A percentile compares a stretch with the other conserved stretches of the same genome.
Conservation (phyloP, 2,113 vertebrate species). For the Maccullochella peelii region DNA sequence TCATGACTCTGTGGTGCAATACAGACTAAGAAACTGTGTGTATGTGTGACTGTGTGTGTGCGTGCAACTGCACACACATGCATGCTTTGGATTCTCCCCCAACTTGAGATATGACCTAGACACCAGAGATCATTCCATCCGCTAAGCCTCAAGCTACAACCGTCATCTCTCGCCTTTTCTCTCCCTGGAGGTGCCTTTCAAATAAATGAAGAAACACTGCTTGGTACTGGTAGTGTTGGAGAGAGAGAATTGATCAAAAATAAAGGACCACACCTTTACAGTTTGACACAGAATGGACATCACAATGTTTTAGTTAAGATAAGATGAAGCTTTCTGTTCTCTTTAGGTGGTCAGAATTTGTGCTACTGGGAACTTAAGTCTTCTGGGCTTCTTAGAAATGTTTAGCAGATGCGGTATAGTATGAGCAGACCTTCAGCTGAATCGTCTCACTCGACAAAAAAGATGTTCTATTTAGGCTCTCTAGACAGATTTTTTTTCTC, state of each 20-base stretch:
- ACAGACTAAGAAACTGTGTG: slow-evolving; percentile 13
- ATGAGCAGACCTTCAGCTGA: slow-evolving; percentile 9
- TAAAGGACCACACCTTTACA: background rate
- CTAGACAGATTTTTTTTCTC: slow-evolving; percentile 9
- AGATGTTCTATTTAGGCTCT: slow-evolving; percentile 13
- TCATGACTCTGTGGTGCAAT: slow-evolving; percentile 19
- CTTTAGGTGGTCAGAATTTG: slow-evolving; percentile 1
- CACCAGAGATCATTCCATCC: slow-evolving; percentile 37
- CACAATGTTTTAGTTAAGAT: background rate
- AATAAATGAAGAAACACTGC: background rate
- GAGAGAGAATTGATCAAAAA: background rate
- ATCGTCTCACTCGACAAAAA: slow-evolving; percentile 1
- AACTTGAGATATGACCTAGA: slow-evolving; percentile 28
- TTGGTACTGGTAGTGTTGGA: background rate
- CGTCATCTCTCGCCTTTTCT: slow-evolving; percentile 21
- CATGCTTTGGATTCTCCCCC: background rate
- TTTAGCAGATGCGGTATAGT: slow-evolving; percentile 14
- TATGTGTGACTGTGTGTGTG: slow-evolving; percentile 13
- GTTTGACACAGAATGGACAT: background rate
- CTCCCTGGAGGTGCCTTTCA: slow-evolving; percentile 21
- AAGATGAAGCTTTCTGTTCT: background rate
- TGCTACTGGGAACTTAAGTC: background rate
- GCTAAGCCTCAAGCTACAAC: slow-evolving; percentile 34
- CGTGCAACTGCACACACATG: background rate
- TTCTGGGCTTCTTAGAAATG: slow-evolving; percentile 5